Base-by-base conservation (phyloP, 2,113 vertebrate genomes). In the Leucosticte australis region DNA sequence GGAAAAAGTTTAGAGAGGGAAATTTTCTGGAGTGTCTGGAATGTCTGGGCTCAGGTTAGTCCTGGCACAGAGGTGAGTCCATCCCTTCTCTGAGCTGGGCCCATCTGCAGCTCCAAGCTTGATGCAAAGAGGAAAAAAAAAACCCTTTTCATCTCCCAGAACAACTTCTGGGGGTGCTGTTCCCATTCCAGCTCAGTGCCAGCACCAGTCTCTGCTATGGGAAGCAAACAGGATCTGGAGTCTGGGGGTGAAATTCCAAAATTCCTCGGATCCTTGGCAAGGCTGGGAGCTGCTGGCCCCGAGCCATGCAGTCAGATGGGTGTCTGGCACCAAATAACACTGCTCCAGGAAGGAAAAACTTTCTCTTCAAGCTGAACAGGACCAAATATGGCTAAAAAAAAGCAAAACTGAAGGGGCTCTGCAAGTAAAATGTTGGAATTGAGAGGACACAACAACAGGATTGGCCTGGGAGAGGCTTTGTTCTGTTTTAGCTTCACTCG, bases 281-380 rank as follows among this genome's bases (percentile, higher is more conserved):
- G 73, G 41, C 78, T 39, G 53, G 73, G 65, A 77, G 75, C 68
- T 83, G 93, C 83, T 94, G 87, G 95, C 93, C 26, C 6, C 0
- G 7, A 81, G 96, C 83, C 91, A 83, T 0, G 10, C 41, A 31
- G 22, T 67, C 73, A 87, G 91, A 63, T 44, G 67, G 76, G 64
- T 89, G 69, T 26, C 91, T 95, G 93, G 53, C 87, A 89, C 76
- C 63, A 83, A 56, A 46, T 69, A 46, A 76, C 71, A 41, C 11
- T 13, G 37, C 76, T 90, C 55, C 44, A 39, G 2, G n/a, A 74
- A 15, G 63, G 17, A 37, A 74, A 86, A 80, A 52, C 31, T 35
- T 3, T 6, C 21, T 12, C 14, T 59, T 50, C n/a, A 15, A 80
- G 26, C n/a, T 2, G 4, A 92, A 57, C 37, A 53, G 68, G 35